Evolutionary conservation across 2,888 invertebrate genomes (phyloP), one percentile per base, ranked within the genome.

Genomic region (Acanthopleura granulata): DNA sequence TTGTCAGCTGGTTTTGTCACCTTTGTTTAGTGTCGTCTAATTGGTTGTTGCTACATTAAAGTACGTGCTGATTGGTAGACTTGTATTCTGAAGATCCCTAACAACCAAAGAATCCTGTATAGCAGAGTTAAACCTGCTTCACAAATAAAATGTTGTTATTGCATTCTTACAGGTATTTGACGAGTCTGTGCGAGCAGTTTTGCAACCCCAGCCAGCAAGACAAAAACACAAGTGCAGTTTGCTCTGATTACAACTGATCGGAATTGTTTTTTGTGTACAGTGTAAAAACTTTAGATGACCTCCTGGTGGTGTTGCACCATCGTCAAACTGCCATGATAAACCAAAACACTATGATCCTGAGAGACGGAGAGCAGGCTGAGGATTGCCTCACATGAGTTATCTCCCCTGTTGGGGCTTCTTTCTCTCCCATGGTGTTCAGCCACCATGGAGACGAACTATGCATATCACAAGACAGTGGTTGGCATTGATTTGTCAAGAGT

Each of bases 181-280:
- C 89, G 99, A 99, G 92, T 98, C 99, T 49, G 99, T 99, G 57
- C 94, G 99, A 85, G 97, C 98, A 77, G 99, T 99, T 82, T 93
- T 99, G 88, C 94, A 97, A 93, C 99, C 99, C 74, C 97, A 98
- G 91, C 98, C 98, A 77, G 95, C 96, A 89, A 97, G 86, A 80
- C 89, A 89, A 82, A 87, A 88, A 96, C 92, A 95, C 95, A 92
- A 86, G 70, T 89, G 89, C 83, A 78, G 78, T 72, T 77, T 89
- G 61, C 86, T 89, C 71, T 71, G 66, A 66, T 66, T 66, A 18
- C 29, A n/a, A 18, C 57, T 57, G 40, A 40, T 40, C 40, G 9
- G 40, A 3, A 40, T 40, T 40, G 40, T 40, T 40, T 40, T 40
- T 40, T 57, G n/a, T 57, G 57, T 57, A 57, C 57, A 57, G 57